Evolutionary conservation across 2,888 invertebrate species (phyloP), one percentile per base, ranked within the genome.

Genomic region (Busseola fusca): DNA sequence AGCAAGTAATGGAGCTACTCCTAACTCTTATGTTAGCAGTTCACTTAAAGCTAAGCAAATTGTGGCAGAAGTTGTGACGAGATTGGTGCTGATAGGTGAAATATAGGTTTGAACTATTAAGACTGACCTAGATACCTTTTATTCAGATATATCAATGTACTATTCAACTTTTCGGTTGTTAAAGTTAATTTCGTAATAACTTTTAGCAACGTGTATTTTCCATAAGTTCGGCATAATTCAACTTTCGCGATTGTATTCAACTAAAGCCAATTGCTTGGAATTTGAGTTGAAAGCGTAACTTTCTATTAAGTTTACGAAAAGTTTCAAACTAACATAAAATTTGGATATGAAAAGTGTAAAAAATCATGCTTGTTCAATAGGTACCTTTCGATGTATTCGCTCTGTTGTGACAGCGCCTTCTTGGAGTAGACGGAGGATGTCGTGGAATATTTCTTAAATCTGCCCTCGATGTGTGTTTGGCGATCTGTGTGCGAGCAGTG

Each of bases 351-450:
- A 10, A 62, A 25, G 14, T 58, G n/a, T 25, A 56, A 37, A 52
- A 74, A 52, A 48, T 30, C 27, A 57, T 30, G 34, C 9, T 45
- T 45, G 14, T 63, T 40, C 7, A 60, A 71, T 88, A n/a, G n/a
- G n/a, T n/a, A 96, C 96, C 95, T 94, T 89, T 95, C 95, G 67
- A 96, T 87, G 88, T 95, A 94, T 86, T 96, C 96, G 74, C 95
- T 95, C 78, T 94, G 94, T 58, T 94, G 94, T 78, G 95, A 95
- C 73, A 94, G 86, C 34, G 95, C 94, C 86, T 94, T 96, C 87
- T 96, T 96, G 69, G 96, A 96, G 87, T 96, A 94, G 65, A 96
- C 90, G 40, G 95, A 95, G 57, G 95, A 95, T 78, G 95, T 94
- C 30, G 95, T 95, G 80, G 95, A 95, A 87, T 95, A 95, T 91